Evolutionary conservation across 2,888 invertebrate genomes (phyloP).

Genomic region (Melieria crassipennis): DNA sequence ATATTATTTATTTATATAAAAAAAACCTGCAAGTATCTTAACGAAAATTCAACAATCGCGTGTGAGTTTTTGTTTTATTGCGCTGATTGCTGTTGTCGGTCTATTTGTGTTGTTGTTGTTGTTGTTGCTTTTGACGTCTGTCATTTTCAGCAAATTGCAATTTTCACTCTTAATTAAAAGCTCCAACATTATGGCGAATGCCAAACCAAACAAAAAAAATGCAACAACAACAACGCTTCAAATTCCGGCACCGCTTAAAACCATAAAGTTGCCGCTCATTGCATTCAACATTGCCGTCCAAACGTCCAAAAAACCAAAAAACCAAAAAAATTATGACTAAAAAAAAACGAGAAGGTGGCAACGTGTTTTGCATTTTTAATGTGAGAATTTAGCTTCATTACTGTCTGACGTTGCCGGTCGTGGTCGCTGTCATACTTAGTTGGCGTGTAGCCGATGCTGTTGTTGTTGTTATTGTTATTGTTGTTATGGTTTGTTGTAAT

Average conservation of each 20-base stretch:
- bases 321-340: no score
- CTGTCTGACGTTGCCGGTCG: neutral
- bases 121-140: neutral
- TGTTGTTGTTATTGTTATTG: constrained; percentile 1
- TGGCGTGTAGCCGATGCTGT: neutral
- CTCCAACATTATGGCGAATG: neutral
- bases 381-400: constrained; percentile 11
- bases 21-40: no score
- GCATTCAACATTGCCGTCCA: no score
- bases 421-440: constrained; percentile 5
- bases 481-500: constrained; percentile 12
- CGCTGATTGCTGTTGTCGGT: neutral
- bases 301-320: no score
- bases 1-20: no score
- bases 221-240: neutral
- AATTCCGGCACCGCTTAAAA: neutral
- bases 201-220: neutral
- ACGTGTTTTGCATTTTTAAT: constrained; percentile 18
- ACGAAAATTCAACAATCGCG: no score
- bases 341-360: neutral
- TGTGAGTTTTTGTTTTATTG: no score
- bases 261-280: no score
- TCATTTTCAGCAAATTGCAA: neutral
- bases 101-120: neutral
- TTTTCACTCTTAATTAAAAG: constrained; percentile 10